Base-by-base conservation (phyloP, 2,888 invertebrate genomes). In the Agonopterix alstromeriana region DNA sequence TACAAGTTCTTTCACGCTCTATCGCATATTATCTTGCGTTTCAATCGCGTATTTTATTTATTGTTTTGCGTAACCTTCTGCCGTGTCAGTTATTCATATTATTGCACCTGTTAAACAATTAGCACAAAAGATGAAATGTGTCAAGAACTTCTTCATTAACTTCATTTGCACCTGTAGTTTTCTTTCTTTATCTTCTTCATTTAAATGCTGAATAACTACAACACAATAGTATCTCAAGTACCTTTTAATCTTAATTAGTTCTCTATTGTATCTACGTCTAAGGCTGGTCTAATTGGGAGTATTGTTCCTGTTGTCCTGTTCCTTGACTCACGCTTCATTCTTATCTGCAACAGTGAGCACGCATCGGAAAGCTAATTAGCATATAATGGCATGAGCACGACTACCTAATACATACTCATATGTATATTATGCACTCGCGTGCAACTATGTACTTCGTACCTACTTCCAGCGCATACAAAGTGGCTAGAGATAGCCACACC, bases 401-500 rank as follows among this genome's bases (percentile, higher is more conserved):
- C 65, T 55, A 63, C 55, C 63, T 67, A 54, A 65, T 69, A 67
- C 56, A 63, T 57, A 60, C 57, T 60, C 54, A 55, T 53, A 49
- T 46, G 45, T 60, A 57, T 55, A 65, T 54, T 60, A 72, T 67
- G 65, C 72, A 63, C 59, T 74, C 57, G 70, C 70, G 70, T 82
- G 76, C 74, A 76, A 64, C 70, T 72, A 77, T 77, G 73, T 73
- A 70, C 65, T 67, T 73, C 66, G 27, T 27, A 27, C 38, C 44
- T 17, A 27, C 45, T 47, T 35, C 67, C 70, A 71, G 63, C 70
- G 79, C 77, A 81, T 81, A 79, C 73, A 77, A 75, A 83, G 74
- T 77, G 75, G 63, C 58, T 62, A 57, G 73, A 76, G 74, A 76
- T 78, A 81, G 75, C 82, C 85, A 81, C 86, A 85, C 83, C 85